These are phyloP conservation scores for Benitochromis conjunctus DNA, from an alignment of 2,113 vertebrate genomes.

Conservation along the genomic window DNA sequence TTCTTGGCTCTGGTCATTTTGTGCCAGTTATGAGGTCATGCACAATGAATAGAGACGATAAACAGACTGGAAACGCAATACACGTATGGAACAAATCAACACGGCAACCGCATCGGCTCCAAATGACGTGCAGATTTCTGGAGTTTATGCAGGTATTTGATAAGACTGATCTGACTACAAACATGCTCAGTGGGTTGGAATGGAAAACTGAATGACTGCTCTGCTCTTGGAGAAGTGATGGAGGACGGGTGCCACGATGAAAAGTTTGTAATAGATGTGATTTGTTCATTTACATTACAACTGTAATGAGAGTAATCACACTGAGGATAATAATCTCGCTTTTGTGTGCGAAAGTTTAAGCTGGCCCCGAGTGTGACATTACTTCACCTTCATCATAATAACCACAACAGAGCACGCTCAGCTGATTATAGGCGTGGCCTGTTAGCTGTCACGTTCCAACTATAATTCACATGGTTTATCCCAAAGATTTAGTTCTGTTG, in stretches of 20 bases:
- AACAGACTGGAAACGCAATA: slow-evolving; percentile 33
- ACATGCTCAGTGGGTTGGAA: not conserved
- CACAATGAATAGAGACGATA: not conserved
- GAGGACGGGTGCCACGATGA: not conserved
- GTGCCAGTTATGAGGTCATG: slow-evolving; percentile 20
- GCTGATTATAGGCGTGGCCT: not conserved
- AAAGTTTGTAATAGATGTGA: not conserved
- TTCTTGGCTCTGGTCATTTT: not conserved
- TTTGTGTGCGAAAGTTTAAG: not conserved
- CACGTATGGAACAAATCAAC: slow-evolving; percentile 18
- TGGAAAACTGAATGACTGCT: not conserved
- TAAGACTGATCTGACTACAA: slow-evolving; percentile 17
- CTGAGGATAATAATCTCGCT: rapidly evolving
- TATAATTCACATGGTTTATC: not conserved
- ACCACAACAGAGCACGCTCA: not conserved
- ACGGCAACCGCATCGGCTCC: not conserved
- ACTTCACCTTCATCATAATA: not conserved
- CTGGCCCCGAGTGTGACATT: not conserved
- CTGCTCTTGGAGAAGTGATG: not conserved
- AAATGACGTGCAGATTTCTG: slow-evolving; percentile 43
- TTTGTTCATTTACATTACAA: not conserved
- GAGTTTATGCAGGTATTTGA: slow-evolving; percentile 17
- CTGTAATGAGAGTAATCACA: not conserved
- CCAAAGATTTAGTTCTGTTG: not conserved
- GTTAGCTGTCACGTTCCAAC: not conserved